phyloP scores from a whole-genome alignment of 2,888 invertebrate genomes.

The Acutogordius australiensis region DNA sequence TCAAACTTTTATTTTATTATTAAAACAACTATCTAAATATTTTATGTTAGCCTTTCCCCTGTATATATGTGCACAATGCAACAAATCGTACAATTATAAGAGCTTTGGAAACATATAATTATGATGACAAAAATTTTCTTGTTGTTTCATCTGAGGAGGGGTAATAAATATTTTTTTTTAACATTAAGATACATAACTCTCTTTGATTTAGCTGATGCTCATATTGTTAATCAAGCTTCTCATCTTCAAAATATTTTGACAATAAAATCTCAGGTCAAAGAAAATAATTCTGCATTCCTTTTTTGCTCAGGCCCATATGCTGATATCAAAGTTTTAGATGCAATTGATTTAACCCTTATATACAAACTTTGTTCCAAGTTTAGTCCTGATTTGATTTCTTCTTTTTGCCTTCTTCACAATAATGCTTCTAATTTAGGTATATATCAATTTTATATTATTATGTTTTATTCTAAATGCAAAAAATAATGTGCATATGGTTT shows the following conservation, averaged over 20 bases:
- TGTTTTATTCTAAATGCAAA: too few species aligned
- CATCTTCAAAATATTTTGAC: not conserved
- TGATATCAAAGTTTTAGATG: slow-evolving; percentile 1
- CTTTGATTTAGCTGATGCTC: not conserved
- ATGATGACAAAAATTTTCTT: not conserved
- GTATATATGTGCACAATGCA: not conserved
- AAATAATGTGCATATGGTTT: too few species aligned
- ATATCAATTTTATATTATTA: too few species aligned
- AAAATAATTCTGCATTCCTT: not conserved
- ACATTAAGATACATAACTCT: not conserved
- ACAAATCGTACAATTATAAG: not conserved
- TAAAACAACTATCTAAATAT: not conserved
- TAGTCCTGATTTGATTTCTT: slow-evolving; percentile 6
- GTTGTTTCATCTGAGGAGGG: not conserved
- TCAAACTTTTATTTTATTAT: not conserved
- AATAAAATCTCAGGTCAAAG: not conserved
- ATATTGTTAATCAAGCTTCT: not conserved
- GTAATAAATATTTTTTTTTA: not conserved
- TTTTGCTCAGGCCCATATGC: not conserved
- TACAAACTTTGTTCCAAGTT: not conserved
- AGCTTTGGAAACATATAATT: not conserved
- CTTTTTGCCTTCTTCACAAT: not conserved
- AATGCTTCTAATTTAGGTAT: not conserved
- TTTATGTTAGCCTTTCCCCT: not conserved
- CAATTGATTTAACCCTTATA: not conserved